Conservation (phyloP, 92 coral and sea anemone species). For the Bergia puertoricense region DNA sequence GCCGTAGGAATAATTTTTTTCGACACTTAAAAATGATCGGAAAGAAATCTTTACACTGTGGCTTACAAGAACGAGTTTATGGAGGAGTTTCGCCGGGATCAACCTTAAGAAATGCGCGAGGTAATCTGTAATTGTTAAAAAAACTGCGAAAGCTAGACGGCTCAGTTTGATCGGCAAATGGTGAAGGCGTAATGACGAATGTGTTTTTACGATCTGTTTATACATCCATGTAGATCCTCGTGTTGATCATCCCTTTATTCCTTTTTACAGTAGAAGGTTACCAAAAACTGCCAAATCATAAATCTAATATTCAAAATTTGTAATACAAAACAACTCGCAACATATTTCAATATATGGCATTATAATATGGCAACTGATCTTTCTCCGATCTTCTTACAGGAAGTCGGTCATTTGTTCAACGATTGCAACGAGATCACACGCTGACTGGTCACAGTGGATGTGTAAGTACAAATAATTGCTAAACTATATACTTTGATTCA, state of each 20-base stretch:
- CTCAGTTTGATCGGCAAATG: not conserved
- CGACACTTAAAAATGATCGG: conserved; percentile 49
- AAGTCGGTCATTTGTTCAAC: conserved; percentile 78
- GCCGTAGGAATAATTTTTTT: not conserved
- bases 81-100: conserved; percentile 65
- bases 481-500: too few relatives aligned
- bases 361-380: not conserved
- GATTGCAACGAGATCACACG: conserved; percentile 78
- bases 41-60: conserved; percentile 57
- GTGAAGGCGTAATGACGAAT: not conserved
- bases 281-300: not conserved
- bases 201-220: not conserved
- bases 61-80: conserved; percentile 75
- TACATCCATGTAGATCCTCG: not conserved
- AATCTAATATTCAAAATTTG: not conserved
- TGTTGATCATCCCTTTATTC: not conserved
- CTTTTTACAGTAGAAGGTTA: not conserved
- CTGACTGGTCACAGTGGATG: conserved; percentile 96
- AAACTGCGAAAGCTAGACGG: not conserved
- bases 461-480: conserved; percentile 58
- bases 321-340: not conserved
- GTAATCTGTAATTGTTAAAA: conserved; percentile 31
- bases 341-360: not conserved
- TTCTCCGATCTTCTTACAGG: conserved; percentile 45
- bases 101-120: conserved; percentile 70